Evolutionary conservation across 2,113 vertebrate genomes (phyloP).

Genomic region (Rhagologus leucostigma): DNA sequence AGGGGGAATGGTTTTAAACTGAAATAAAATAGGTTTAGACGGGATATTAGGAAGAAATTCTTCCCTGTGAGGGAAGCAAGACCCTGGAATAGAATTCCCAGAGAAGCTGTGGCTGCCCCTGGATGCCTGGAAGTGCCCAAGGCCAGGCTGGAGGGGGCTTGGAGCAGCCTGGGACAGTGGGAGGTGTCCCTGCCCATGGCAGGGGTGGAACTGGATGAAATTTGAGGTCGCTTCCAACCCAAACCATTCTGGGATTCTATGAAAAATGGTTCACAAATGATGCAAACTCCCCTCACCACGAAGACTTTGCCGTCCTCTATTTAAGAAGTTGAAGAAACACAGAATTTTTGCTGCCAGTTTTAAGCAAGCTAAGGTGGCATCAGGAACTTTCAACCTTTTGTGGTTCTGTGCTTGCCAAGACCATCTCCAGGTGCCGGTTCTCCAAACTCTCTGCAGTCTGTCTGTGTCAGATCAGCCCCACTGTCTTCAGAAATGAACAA

Average conservation of each 20-base stretch:
- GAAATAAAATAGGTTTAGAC: background rate
- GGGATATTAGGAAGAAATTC: background rate
- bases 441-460: background rate
- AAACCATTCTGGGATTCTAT: background rate
- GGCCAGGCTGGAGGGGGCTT: accelerated
- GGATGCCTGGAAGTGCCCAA: background rate
- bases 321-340: background rate
- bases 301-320: background rate
- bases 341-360: background rate
- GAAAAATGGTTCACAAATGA: background rate
- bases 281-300: accelerated
- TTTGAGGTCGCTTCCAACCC: background rate
- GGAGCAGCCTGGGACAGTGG: accelerated
- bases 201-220: accelerated
- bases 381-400: background rate
- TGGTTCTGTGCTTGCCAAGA: background rate
- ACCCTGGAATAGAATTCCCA: background rate
- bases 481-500: background rate
- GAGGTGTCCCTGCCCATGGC: background rate
- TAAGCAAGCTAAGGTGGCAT: background rate
- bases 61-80: accelerated
- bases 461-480: background rate
- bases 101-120: background rate
- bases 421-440: background rate
- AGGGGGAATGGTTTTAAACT: background rate